Base-by-base conservation (phyloP, 2,797 vertebrate species). In the Sebastolobus altivelis region DNA sequence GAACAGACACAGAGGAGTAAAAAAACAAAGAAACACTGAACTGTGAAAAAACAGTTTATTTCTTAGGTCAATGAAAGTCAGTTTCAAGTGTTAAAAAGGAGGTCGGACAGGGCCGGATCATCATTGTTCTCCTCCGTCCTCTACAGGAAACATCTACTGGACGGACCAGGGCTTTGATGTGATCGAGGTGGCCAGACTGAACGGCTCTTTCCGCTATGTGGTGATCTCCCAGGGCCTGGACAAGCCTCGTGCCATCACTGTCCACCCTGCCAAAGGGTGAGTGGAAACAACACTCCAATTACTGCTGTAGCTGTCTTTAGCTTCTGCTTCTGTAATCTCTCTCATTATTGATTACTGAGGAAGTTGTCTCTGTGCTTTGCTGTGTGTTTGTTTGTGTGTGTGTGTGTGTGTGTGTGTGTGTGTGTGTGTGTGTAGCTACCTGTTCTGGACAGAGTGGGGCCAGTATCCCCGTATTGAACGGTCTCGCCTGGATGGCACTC, bases 361-460 rank as follows among this genome's bases (percentile, higher is more conserved):
- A 68, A 59, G 65, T 65, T 18, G 16, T 66, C 11, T 70, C 22
- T 76, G 18, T 73, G 69, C 20, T 37, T 46, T 25, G 3, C 33
- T 56, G 46, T 79, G 59, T 84, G 43, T 67, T 4, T 78, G 18
- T 87, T 54, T 86, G 46, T 84, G 63, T 79, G 29, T 72, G 33
- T 72, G 33, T 69, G 35, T 77, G 60, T 85, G 49, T 85, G 52
- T 82, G 66, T 65, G 27, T 67, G 43, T 65, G 46, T 62, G 6
- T 80, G 16, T 87, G 58, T 86, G 52, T 85, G 65, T 77, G 46
- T 56, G 38, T 65, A 99, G 98, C 66, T 99, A 98, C 87, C 94
- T 99, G 83, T 99, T 99, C 95, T 99, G 98, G 98, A 99, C 98
- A 0, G 98, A 99, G 88, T 99, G 98, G 98, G 98, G 98, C 35